Evolutionary conservation across 2,113 vertebrate genomes (phyloP), one percentile per base, ranked within the genome.

Genomic region (Corythornis madagascariensis): DNA sequence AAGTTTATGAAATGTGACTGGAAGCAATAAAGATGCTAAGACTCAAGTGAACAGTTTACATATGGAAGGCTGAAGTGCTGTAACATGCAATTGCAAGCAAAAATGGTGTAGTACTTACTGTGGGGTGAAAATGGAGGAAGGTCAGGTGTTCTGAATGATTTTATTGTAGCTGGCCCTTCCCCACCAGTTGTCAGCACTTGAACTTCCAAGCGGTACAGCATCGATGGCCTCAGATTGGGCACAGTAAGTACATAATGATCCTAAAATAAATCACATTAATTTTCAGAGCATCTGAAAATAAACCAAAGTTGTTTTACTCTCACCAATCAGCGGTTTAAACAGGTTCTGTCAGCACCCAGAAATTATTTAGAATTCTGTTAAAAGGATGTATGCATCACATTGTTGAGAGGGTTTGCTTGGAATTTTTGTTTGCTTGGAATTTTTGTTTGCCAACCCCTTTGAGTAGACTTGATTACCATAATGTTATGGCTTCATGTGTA

Each of bases 171-270:
- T 7, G 99, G 98, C 9, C 99, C 99, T 79, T 99, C 99, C 56
- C 99, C 99, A 7, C 96, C 98, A 4, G 98, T 97, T 0, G 98
- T 99, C 93, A 99, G 97, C 57, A 98, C 98, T 71, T 99, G 99
- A 20, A 99, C 99, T 96, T 99, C 98, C 95, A 99, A 94, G 57
- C 98, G 98, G 93, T 99, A 99, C 89, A 98, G 98, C 35, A 98
- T 98, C 8, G 98, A 98, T 0, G 98, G 98, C 82, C 99, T 97
- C 93, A 99, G 97, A 89, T 98, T 99, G 77, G 98, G 97, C 76
- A 99, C 99, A 0, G 98, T 98, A 9, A 99, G 98, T 7, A 98
- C 52, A 43, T 98, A 97, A 79, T 98, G 99, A 93, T 98, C 98
- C 99, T 99, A 90, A 28, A 70, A 74, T 1, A 83, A 29, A 82